Percentiles rank a stretch among this genome's conserved stretches.
Conservation (phyloP, 2,888 invertebrate species). For the Acholoe squamosa region DNA sequence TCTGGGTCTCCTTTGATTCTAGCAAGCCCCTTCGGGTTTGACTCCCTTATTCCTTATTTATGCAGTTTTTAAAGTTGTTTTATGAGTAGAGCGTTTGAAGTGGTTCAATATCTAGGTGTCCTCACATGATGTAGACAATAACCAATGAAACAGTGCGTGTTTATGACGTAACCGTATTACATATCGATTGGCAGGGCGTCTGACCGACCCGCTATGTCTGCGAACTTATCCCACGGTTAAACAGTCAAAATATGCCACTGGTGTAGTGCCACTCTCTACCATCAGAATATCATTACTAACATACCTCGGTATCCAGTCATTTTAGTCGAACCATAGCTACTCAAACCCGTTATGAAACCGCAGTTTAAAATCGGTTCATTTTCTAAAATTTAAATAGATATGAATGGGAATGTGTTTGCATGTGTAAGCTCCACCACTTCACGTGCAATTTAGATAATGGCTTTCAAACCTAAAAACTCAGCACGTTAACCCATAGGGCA, state of each 20-base stretch:
- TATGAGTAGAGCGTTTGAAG: slow-evolving; percentile 18
- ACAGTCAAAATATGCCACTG: too few relatives aligned
- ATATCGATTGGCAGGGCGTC: background rate
- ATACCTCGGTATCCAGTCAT: too few relatives aligned
- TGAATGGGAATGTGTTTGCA: background rate
- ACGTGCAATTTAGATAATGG: too few relatives aligned
- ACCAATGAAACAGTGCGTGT: slow-evolving; percentile 7
- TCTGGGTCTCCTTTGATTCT: slow-evolving; percentile 17
- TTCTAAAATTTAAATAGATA: too few relatives aligned
- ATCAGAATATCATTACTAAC: too few relatives aligned
- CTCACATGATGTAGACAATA: slow-evolving; percentile 25
- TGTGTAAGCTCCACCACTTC: background rate
- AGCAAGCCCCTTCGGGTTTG: slow-evolving; percentile 13
- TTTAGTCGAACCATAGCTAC: too few relatives aligned
- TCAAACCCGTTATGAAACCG: too few relatives aligned
- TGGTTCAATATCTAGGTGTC: slow-evolving; percentile 14
- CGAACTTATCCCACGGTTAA: background rate
- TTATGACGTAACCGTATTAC: slow-evolving; percentile 28
- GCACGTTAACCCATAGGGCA: too few relatives aligned
- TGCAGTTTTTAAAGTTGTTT: background rate
- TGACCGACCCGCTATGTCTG: slow-evolving; percentile 19
- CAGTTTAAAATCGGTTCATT: too few relatives aligned
- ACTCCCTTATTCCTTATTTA: slow-evolving; percentile 11
- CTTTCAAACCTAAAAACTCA: too few relatives aligned
- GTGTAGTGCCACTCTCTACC: too few relatives aligned